Evolutionary conservation across 92 coral and sea anemone genomes (phyloP).

Genomic region (Palythoa heliodiscus): DNA sequence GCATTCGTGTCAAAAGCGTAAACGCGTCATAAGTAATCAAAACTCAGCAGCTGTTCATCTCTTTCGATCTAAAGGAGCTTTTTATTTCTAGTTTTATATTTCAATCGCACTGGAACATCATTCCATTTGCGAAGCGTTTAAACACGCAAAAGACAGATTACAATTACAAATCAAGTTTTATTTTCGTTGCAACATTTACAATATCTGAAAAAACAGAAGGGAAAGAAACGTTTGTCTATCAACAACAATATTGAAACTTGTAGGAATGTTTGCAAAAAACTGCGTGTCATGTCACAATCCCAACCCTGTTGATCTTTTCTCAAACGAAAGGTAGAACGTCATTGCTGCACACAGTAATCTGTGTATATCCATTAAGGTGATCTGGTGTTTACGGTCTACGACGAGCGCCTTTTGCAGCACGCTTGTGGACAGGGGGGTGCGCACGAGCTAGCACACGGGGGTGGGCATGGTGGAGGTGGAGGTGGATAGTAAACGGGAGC

Average conservation of each 20-base stretch:
- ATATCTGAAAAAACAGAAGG: not conserved
- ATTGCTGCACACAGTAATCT: constrained; percentile 34
- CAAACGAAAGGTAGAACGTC: constrained; percentile 39
- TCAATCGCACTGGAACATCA: not conserved
- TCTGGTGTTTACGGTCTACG: constrained; percentile 43
- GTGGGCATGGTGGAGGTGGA: constrained; percentile 55
- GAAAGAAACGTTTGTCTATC: constrained; percentile 12
- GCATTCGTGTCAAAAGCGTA: too few species aligned
- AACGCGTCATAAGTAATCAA: too few species aligned
- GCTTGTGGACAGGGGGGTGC: constrained; percentile 61
- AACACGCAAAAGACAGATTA: not conserved
- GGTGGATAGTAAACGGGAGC: constrained; percentile 54
- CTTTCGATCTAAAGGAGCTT: too few species aligned
- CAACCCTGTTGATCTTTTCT: constrained; percentile 10
- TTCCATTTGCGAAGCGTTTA: not conserved
- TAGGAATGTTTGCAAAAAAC: constrained; percentile 32
- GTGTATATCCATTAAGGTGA: constrained; percentile 19
- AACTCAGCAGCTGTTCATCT: too few species aligned
- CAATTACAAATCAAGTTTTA: constrained; percentile 33
- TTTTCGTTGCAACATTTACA: constrained; percentile 37
- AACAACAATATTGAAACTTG: constrained; percentile 24
- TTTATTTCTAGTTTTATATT: not conserved
- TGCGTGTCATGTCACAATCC: constrained; percentile 26
- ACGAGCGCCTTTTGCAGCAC: constrained; percentile 85
- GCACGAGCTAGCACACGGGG: not conserved